Percentiles rank a stretch among this genome's conserved stretches.
Evolutionary conservation across 2,113 vertebrate genomes (phyloP).

Genomic region (Monopterus albus): DNA sequence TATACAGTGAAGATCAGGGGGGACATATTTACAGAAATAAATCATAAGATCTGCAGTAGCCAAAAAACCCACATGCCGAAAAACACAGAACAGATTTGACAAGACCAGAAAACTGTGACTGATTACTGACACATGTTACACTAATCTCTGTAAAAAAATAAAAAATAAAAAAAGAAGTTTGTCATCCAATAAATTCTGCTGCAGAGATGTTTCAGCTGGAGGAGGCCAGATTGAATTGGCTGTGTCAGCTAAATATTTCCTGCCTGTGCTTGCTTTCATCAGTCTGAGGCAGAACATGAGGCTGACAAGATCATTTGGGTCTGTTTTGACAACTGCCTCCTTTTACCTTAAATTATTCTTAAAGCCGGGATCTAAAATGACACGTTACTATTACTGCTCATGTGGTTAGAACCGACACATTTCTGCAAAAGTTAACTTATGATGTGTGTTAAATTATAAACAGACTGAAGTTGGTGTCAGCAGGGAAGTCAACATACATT

Average conservation of each 20-base stretch:
- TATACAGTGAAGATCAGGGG: no score
- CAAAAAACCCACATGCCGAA: not conserved
- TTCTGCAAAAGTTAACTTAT: not conserved
- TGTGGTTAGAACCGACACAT: not conserved
- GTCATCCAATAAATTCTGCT: slow-evolving; percentile 3
- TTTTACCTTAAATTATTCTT: not conserved
- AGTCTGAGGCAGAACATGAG: not conserved
- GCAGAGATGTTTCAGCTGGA: not conserved
- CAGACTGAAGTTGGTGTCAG: slow-evolving; percentile 9
- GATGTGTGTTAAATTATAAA: not conserved
- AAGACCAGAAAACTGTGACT: slow-evolving; percentile 9
- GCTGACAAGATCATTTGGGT: not conserved
- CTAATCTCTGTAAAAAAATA: slow-evolving; percentile 17
- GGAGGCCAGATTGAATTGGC: not conserved
- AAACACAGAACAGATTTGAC: not conserved
- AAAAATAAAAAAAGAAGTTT: no score
- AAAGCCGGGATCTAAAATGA: not conserved
- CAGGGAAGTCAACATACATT: slow-evolving; percentile 27
- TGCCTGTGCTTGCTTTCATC: slow-evolving; percentile 10
- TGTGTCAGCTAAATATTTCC: slow-evolving; percentile 13
- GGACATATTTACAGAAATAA: slow-evolving; percentile 5
- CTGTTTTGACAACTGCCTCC: slow-evolving; percentile 2
- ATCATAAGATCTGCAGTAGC: not conserved
- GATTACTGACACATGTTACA: slow-evolving; percentile 16
- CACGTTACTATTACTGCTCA: not conserved